Conservation (phyloP, 92 coral and sea anemone genomes). For the Micromussa lordhowensis region DNA sequence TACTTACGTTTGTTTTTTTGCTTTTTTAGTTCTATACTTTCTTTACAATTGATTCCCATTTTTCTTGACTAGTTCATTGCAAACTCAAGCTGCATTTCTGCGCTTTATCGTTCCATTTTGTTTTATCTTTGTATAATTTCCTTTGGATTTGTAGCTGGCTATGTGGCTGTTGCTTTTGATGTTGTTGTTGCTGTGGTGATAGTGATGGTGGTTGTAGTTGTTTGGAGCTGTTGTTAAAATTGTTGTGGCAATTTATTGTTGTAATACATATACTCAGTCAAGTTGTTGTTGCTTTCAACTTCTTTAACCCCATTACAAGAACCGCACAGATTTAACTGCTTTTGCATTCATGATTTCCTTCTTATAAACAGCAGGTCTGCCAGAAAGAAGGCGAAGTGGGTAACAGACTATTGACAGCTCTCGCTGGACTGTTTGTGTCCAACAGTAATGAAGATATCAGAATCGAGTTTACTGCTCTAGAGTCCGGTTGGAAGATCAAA, state of each 20-base stretch:
- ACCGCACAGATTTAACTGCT: too few species aligned
- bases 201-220: neutral
- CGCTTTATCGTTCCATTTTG: neutral
- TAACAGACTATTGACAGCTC: neutral
- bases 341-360: too few species aligned
- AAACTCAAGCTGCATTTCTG: neutral
- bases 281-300: neutral
- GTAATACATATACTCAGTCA: too few species aligned
- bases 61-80: too few species aligned
- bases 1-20: too few species aligned
- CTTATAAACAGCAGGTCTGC: conserved; percentile 17
- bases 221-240: neutral
- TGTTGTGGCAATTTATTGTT: neutral
- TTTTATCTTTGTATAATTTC: too few species aligned
- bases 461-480: neutral
- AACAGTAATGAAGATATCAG: conserved; percentile 20
- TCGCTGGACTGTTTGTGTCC: conserved; percentile 29
- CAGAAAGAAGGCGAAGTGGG: neutral
- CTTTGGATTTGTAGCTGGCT: too few species aligned
- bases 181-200: too few species aligned
- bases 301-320: too few species aligned
- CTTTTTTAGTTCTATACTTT: too few species aligned
- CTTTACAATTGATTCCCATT: too few species aligned
- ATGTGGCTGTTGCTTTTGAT: too few species aligned
- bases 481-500: conserved; percentile 13